A percentile compares a stretch with the other conserved stretches of the same genome.
These are phyloP conservation scores for Diaprepes abbreviatus DNA, from an alignment of 2,888 invertebrate species.

Conservation along the genomic window DNA sequence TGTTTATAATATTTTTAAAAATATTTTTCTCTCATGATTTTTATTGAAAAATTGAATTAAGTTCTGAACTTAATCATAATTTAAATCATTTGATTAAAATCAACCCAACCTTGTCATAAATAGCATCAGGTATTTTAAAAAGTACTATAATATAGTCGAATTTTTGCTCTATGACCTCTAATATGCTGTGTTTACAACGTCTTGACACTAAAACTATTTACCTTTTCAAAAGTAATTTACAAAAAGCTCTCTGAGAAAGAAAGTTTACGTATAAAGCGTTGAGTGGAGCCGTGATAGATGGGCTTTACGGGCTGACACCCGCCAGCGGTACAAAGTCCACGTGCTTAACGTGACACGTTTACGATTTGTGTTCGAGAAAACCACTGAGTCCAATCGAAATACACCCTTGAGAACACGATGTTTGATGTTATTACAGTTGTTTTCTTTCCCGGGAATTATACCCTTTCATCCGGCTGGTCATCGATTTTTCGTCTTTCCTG, in stretches of 20 bases:
- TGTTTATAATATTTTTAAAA: too few species aligned
- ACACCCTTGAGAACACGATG: conserved; percentile 62
- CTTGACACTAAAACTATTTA: conserved; percentile 3
- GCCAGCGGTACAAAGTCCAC: conserved; percentile 59
- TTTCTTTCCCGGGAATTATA: conserved; percentile 63
- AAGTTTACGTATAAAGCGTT: conserved; percentile 38
- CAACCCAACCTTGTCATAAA: too few species aligned
- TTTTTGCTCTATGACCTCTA: too few species aligned
- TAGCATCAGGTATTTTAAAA: too few species aligned
- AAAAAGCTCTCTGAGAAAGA: conserved; percentile 14
- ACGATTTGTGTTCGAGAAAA: conserved; percentile 64
- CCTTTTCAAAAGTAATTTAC: conserved; percentile 25
- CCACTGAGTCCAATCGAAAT: conserved; percentile 61
- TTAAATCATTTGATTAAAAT: too few species aligned
- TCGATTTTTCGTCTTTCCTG: conserved; percentile 33
- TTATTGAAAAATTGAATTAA: too few species aligned
- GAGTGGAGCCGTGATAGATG: conserved; percentile 62
- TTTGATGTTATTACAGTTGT: conserved; percentile 67
- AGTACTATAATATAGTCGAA: too few species aligned
- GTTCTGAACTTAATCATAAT: too few species aligned
- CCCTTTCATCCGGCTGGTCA: conserved; percentile 51
- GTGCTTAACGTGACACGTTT: conserved; percentile 64
- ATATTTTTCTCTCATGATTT: too few species aligned
- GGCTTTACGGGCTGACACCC: conserved; percentile 61
- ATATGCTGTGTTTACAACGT: too few species aligned